Percentiles rank a stretch among this genome's conserved stretches.
phyloP scores from a whole-genome alignment of 64 coral and sea anemone genomes.

The Pachyseris speciosa region DNA sequence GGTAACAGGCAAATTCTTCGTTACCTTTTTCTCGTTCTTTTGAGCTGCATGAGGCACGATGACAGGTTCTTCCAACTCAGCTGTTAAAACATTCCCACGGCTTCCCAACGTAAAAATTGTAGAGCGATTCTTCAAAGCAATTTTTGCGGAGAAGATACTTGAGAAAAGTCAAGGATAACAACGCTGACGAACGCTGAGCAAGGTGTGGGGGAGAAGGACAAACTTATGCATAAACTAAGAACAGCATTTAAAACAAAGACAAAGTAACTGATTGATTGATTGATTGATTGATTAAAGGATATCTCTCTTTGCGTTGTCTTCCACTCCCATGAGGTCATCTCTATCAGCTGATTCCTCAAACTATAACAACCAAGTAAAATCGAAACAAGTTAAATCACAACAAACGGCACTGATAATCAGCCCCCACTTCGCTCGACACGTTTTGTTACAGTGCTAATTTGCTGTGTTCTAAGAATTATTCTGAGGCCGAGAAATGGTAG shows the following conservation, averaged over 20 bases:
- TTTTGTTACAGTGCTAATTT: too few species aligned
- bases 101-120: conserved; percentile 97
- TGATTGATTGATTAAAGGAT: conserved; percentile 48
- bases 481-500: too few species aligned
- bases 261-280: too few species aligned
- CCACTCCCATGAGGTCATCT: conserved; percentile 97
- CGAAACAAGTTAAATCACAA: neutral
- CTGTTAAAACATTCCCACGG: conserved; percentile 94
- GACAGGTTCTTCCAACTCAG: conserved; percentile 95
- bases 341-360: conserved; percentile 93
- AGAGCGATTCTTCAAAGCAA: conserved; percentile 89
- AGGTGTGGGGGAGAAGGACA: too few species aligned
- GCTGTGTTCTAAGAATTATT: too few species aligned
- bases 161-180: conserved; percentile 31
- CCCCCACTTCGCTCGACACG: too few species aligned
- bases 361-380: conserved; percentile 33
- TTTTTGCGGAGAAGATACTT: conserved; percentile 91
- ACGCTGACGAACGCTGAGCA: too few species aligned
- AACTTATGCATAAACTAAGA: too few species aligned
- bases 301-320: conserved; percentile 98
- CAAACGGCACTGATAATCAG: too few species aligned
- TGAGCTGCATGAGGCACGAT: conserved; percentile 99
- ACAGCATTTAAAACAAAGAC: too few species aligned
- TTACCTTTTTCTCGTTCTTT: conserved; percentile 96
- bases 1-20: too few species aligned